Conservation (phyloP, 2,113 vertebrate genomes). For the Corynorhinus townsendii region DNA sequence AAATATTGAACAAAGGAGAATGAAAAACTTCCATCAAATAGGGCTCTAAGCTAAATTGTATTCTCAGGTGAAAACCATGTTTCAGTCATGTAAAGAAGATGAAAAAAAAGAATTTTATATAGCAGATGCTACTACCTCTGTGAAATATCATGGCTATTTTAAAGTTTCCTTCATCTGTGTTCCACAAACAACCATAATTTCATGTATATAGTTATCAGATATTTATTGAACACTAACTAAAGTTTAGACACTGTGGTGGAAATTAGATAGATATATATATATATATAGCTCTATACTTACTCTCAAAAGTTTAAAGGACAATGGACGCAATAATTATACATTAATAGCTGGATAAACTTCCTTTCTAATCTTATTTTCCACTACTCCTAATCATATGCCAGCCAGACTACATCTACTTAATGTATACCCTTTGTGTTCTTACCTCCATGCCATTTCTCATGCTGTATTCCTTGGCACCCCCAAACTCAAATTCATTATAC, state of each 20-base stretch:
- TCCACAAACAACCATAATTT: neutral
- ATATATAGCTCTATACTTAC: neutral
- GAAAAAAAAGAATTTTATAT: neutral
- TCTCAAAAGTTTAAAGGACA: neutral
- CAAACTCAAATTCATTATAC: neutral
- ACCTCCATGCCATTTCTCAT: neutral
- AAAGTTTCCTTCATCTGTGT: neutral
- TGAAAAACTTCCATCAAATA: neutral
- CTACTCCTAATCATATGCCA: neutral
- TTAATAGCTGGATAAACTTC: neutral
- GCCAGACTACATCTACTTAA: neutral
- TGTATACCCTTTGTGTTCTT: neutral
- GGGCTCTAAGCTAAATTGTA: neutral
- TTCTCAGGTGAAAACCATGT: neutral
- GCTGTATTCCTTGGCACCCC: neutral
- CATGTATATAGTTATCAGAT: neutral
- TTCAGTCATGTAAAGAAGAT: conserved; percentile 9
- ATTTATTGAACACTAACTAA: neutral
- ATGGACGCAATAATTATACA: neutral
- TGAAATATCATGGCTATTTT: neutral
- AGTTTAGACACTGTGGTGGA: neutral
- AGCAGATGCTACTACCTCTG: neutral
- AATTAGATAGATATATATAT: neutral
- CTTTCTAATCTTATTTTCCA: neutral
- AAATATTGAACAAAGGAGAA: neutral